These are phyloP conservation scores for Bombus affinis DNA, from an alignment of 1,140 invertebrate genomes.

Conservation along the genomic window DNA sequence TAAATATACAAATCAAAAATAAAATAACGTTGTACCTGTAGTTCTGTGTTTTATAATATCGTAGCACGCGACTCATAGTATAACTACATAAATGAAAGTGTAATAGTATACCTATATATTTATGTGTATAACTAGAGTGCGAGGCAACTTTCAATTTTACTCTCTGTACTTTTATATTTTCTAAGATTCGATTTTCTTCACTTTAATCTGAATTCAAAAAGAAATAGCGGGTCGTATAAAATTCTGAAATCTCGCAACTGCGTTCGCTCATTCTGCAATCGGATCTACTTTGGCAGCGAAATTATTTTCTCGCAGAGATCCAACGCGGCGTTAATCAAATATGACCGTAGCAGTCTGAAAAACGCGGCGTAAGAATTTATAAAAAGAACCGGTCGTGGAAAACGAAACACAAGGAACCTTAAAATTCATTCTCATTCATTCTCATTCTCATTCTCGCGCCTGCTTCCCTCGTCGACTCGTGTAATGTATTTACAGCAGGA, in stretches of 20 bases:
- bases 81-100: too few species aligned
- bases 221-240: not conserved
- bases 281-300: not conserved
- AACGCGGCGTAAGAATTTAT: constrained; percentile 5
- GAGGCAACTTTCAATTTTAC: too few species aligned
- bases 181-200: not conserved
- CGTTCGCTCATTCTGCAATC: not conserved
- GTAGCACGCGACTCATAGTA: not conserved
- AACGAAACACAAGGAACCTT: too few species aligned
- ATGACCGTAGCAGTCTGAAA: not conserved
- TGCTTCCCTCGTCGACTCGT: not conserved
- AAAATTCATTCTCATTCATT: too few species aligned
- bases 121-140: too few species aligned
- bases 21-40: not conserved
- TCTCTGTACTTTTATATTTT: not conserved
- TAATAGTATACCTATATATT: too few species aligned
- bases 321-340: not conserved
- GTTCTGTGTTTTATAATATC: not conserved
- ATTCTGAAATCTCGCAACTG: not conserved
- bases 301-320: not conserved
- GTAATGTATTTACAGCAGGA: not conserved
- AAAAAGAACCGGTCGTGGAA: not conserved
- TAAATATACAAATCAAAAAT: not conserved
- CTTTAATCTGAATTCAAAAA: not conserved
- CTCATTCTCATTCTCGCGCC: not conserved